Conservation (phyloP, 1,140 invertebrate genomes). For the Ruditapes philippinarum region DNA sequence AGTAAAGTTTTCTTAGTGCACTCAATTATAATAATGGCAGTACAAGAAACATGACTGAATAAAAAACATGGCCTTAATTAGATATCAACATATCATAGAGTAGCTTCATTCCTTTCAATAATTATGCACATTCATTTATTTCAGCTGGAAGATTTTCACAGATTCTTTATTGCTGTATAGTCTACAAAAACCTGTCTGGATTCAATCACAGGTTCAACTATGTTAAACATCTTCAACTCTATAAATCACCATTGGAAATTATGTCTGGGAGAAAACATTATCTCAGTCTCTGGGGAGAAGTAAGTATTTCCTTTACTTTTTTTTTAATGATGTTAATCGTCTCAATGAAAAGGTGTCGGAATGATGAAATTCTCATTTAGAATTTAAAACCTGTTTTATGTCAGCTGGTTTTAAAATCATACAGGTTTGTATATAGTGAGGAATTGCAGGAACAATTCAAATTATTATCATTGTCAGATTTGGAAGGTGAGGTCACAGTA, state of each 20-base stretch:
- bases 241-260: slow-evolving; percentile 16
- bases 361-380: neutral
- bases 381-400: neutral
- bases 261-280: neutral
- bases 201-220: slow-evolving; percentile 1
- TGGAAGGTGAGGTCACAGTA: too few species aligned
- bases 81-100: too few species aligned
- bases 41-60: too few species aligned
- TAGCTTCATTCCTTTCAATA: too few species aligned
- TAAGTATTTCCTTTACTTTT: slow-evolving; percentile 5
- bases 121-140: too few species aligned
- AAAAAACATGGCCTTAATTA: too few species aligned
- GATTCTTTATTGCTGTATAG: too few species aligned
- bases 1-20: too few species aligned
- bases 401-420: neutral
- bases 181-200: neutral
- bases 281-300: neutral
- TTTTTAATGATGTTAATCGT: slow-evolving; percentile 1
- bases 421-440: neutral
- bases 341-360: neutral
- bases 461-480: too few species aligned
- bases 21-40: too few species aligned
- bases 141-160: too few species aligned
- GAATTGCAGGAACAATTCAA: too few species aligned
- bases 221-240: slow-evolving; percentile 35